phyloP scores from a whole-genome alignment of 2,797 vertebrate species.

The Lateolabrax maculatus region DNA sequence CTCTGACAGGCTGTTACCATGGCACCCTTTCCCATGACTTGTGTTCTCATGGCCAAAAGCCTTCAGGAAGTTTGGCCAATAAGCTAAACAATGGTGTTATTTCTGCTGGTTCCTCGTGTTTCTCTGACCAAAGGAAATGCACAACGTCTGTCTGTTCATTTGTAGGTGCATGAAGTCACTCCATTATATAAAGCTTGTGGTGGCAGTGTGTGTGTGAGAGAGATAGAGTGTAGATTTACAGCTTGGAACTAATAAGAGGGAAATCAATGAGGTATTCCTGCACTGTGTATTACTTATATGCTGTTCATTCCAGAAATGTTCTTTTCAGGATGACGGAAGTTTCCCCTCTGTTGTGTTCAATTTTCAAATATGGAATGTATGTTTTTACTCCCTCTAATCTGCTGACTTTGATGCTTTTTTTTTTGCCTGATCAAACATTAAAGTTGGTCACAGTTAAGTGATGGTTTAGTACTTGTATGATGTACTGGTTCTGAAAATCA shows the following conservation, averaged over 20 bases:
- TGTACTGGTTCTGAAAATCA: neutral
- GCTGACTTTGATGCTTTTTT: neutral
- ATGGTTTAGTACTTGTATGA: too few species aligned
- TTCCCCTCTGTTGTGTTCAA: neutral
- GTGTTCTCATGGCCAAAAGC: conserved; percentile 53
- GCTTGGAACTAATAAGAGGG: neutral
- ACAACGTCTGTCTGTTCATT: conserved; percentile 4
- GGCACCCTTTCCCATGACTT: conserved; percentile 35
- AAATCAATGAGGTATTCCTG: conserved; percentile 8
- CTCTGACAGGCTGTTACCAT: conserved; percentile 59
- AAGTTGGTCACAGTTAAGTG: neutral
- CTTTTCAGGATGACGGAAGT: conserved; percentile 4
- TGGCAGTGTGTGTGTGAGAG: neutral
- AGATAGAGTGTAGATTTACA: neutral
- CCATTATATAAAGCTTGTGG: neutral
- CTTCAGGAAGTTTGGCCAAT: conserved; percentile 70
- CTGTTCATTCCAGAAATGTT: conserved; percentile 6
- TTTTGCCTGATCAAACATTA: neutral
- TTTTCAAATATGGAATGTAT: too few species aligned
- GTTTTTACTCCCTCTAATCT: too few species aligned
- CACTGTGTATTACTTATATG: conserved; percentile 5
- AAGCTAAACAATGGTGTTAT: conserved; percentile 71
- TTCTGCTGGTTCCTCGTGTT: conserved; percentile 64
- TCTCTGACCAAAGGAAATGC: conserved; percentile 12
- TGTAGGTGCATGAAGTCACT: neutral